Evolutionary conservation across 2,113 vertebrate species (phyloP), one percentile per base, ranked within the genome.

Genomic region (Mellivora capensis): DNA sequence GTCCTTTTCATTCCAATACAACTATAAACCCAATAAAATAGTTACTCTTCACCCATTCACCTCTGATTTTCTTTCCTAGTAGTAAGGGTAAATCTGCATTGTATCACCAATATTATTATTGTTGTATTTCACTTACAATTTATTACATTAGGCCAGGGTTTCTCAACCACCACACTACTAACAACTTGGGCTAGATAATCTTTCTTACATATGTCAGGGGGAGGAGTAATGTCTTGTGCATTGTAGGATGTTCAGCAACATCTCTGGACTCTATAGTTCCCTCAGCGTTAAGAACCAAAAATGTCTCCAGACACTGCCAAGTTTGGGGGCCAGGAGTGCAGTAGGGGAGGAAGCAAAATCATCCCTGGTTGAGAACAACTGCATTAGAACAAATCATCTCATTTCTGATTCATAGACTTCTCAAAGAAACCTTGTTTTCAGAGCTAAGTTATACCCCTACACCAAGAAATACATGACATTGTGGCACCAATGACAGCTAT

Each of bases 11-110:
- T 62, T 82, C 49, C 47, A 77, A 18, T 59, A 93, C 87, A 77
- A 84, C 27, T 47, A 42, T 84, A 88, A 94, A 83, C 47, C 71
- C 10, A 87, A n/a, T 83, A 77, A 96, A 96, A 83, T 93, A 95
- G 7, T 88, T 91, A 84, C 49, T 52, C 37, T 90, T 86, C 31
- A 72, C 39, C 69, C 47, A 79, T 64, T 96, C 6, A 88, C 20
- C 49, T 83, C 34, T 71, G 4, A 93, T 93, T 90, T 96, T 52
- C 54, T 57, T 91, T 79, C 62, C 29, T 23, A 85, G 34, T 80
- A 95, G 10, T 82, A 64, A 95, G 20, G 20, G 6, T 89, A 52
- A 94, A 91, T 74, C 64, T 81, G 3, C 6, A 80, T 1, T 80
- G 12, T 59, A 69, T 54, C 7, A 52, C 27, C 23, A 23, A 80